Evolutionary conservation across 2,113 vertebrate species (phyloP), one percentile per base, ranked within the genome.

Genomic region (Chlorocebus sabaeus): DNA sequence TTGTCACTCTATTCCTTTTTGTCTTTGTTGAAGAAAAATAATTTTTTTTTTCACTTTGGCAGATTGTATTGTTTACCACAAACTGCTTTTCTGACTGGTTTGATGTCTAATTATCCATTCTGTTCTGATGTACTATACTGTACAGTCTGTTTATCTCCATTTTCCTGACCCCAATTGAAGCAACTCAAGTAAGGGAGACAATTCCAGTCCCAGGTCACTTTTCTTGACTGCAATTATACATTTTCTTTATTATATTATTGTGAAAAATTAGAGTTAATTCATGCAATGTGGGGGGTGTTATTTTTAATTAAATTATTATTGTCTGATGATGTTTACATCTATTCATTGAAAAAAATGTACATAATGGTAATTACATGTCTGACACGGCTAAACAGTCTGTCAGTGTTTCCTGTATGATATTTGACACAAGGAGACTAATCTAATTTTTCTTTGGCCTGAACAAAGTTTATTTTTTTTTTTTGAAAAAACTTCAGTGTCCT

Each of bases 1-100:
- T 75, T 73, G 72, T 81, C 76, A 83, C 83, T 88, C 72, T 95
- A 23, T 72, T 94, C 76, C 48, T 67, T 52, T 93, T 93, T 87
- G 90, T 97, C 45, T 95, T 75, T 95, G 3, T 22, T 80, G 38
- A 87, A 2, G 40, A 93, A 55, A 75, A 83, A 90, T 9, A 59
- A 23, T 32, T 48, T 80, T 40, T 73, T 9, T 80, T 40, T 73
- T 67, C 6, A 40, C 35, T 81, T 45, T 52, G 38, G 50, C 43
- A 55, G 43, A 70, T 70, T 82, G 23, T 78, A 48, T 17, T 87
- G 45, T 20, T 92, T 93, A 73, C 68, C 67, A 45, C 27, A 11
- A 83, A 82, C 20, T 88, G 12, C 61, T 72, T 97, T 89, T 64
- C 32, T 81, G 52, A 59, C 18, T 82, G 68, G 22, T 45, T 84